Evolutionary conservation across 2,888 invertebrate genomes (phyloP).

Genomic region (Tridacna gigas): DNA sequence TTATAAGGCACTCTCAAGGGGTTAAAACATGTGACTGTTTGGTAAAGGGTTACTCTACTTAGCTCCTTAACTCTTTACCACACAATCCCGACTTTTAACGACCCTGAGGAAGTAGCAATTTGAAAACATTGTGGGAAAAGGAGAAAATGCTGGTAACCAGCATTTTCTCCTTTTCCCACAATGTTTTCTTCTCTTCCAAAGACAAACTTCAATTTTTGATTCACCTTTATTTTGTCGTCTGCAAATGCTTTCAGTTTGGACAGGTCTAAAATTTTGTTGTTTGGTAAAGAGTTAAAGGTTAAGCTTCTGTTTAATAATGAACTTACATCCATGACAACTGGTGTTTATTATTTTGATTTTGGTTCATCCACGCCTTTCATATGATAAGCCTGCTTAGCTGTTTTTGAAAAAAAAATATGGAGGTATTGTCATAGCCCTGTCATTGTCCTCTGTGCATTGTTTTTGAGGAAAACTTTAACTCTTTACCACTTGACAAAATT

Average conservation of each 20-base stretch:
- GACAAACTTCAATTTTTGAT: neutral
- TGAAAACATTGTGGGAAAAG: neutral
- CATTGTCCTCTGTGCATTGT: no score
- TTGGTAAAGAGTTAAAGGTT: no score
- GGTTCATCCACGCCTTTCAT: neutral
- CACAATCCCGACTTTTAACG: neutral
- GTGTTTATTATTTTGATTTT: neutral
- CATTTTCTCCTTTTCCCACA: neutral
- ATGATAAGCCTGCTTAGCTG: no score
- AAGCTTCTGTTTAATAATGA: no score
- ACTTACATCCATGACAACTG: conserved; percentile 6
- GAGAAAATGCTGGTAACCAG: neutral
- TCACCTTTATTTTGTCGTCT: neutral
- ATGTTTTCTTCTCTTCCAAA: neutral
- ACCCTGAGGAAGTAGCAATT: neutral
- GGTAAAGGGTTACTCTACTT: no score
- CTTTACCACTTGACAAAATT: no score
- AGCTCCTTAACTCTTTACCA: neutral
- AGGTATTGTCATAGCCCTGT: no score
- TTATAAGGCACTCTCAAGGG: no score
- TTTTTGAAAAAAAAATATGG: no score
- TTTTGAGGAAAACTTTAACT: no score
- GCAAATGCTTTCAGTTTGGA: neutral
- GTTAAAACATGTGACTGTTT: no score
- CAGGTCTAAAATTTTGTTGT: neutral